Conservation (phyloP, 2,113 vertebrate genomes). For the Mohoua ochrocephala region DNA sequence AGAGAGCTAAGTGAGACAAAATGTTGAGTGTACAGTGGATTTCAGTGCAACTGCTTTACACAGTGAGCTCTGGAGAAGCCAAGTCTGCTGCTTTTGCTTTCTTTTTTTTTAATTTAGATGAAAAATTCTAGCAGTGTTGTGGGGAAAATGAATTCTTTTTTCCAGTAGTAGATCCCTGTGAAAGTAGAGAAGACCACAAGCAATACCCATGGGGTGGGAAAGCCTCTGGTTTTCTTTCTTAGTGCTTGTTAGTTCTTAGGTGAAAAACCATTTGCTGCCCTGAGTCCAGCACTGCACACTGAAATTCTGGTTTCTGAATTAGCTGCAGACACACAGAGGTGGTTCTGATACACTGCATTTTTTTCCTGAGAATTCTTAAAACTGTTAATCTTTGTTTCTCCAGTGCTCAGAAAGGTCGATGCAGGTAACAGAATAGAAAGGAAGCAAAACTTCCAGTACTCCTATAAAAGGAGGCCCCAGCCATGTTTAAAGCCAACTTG, state of each 20-base stretch:
- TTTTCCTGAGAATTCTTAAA: not conserved
- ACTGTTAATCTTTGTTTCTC: not conserved
- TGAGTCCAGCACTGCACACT: not conserved
- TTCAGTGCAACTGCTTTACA: not conserved
- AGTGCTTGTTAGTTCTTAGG: not conserved
- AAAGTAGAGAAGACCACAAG: not conserved
- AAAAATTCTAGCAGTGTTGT: not conserved
- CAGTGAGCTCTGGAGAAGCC: not conserved
- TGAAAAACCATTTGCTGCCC: not conserved
- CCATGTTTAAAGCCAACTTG: not conserved
- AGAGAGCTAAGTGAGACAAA: not conserved
- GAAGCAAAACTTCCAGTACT: not conserved
- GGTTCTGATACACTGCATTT: not conserved
- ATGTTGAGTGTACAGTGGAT: not conserved
- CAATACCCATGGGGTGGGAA: not conserved
- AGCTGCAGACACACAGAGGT: not conserved
- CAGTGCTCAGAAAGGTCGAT: not conserved
- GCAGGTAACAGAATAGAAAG: not conserved
- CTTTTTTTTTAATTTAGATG: not conserved
- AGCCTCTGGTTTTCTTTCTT: not conserved
- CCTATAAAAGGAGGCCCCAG: not conserved
- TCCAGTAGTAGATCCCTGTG: not conserved
- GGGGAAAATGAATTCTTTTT: not conserved
- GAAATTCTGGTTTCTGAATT: not conserved
- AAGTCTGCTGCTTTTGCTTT: not conserved